Conservation (phyloP, 2,888 invertebrate genomes). For the Plemyria rubiginata region DNA sequence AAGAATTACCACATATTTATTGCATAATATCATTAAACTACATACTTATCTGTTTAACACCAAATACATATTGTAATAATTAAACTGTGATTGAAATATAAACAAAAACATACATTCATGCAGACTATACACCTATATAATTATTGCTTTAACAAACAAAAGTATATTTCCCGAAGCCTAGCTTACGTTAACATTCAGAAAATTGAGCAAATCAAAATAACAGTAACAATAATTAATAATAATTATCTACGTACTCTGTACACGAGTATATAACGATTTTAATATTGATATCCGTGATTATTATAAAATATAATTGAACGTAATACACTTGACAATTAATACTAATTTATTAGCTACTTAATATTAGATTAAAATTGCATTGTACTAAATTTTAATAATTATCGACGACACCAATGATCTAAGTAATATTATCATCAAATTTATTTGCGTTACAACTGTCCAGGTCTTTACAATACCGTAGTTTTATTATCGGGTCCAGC, state of each 20-base stretch:
- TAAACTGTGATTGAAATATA: background rate
- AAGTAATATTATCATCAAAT: conserved; percentile 54
- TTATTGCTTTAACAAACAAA: conserved; percentile 62
- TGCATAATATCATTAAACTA: conserved; percentile 11
- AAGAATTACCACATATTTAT: conserved; percentile 8
- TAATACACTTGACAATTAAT: conserved; percentile 63
- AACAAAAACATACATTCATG: conserved; percentile 6
- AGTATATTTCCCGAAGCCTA: conserved; percentile 66
- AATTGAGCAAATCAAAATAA: conserved; percentile 84
- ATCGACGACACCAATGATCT: conserved; percentile 72
- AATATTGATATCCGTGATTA: conserved; percentile 62
- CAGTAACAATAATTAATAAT: conserved; percentile 75
- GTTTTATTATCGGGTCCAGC: conserved; percentile 36
- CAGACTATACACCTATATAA: conserved; percentile 37
- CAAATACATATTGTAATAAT: conserved; percentile 8
- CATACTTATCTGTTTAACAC: background rate
- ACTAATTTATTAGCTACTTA: conserved; percentile 54
- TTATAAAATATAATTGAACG: conserved; percentile 64
- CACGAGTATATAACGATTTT: conserved; percentile 70
- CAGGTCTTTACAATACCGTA: conserved; percentile 48
- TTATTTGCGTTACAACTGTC: conserved; percentile 65
- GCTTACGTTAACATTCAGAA: conserved; percentile 76
- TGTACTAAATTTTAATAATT: conserved; percentile 73
- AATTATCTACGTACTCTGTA: conserved; percentile 64
- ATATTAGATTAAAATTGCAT: conserved; percentile 70